Conservation (phyloP, 2,797 vertebrate species). For the Syngnathus rostellatus region DNA sequence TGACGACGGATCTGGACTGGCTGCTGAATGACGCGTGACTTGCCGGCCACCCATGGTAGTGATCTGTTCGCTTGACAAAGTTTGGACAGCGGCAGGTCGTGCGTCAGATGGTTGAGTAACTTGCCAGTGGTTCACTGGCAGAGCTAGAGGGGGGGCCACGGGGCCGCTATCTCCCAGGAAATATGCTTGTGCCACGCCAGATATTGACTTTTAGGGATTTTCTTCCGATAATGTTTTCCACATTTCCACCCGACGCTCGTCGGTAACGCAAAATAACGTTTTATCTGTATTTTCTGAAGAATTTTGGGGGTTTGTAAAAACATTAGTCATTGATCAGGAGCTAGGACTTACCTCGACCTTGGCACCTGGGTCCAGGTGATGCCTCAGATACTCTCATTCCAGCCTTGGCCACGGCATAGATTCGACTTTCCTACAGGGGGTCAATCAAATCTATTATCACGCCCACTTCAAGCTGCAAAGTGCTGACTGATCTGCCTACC, state of each 20-base stretch:
- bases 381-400: conserved; percentile 87
- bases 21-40: conserved; percentile 30
- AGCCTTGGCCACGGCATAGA: conserved; percentile 87
- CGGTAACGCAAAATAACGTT: too few relatives aligned
- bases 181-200: too few relatives aligned
- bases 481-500: conserved; percentile 63
- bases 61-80: neutral
- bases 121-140: too few relatives aligned
- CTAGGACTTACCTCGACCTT: conserved; percentile 67
- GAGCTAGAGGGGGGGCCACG: too few relatives aligned
- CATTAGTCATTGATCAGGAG: neutral
- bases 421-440: conserved; percentile 82
- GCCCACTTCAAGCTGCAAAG: neutral
- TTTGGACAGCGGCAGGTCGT: too few relatives aligned
- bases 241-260: too few relatives aligned
- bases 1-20: conserved; percentile 48
- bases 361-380: conserved; percentile 53
- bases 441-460: neutral
- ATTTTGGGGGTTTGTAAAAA: too few relatives aligned
- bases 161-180: too few relatives aligned
- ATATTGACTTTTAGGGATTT: too few relatives aligned
- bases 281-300: too few relatives aligned
- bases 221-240: too few relatives aligned
- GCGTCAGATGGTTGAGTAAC: too few relatives aligned
- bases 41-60: neutral